Evolutionary conservation across 2,113 vertebrate genomes (phyloP), one percentile per base, ranked within the genome.

Genomic region (Apodemus sylvaticus): DNA sequence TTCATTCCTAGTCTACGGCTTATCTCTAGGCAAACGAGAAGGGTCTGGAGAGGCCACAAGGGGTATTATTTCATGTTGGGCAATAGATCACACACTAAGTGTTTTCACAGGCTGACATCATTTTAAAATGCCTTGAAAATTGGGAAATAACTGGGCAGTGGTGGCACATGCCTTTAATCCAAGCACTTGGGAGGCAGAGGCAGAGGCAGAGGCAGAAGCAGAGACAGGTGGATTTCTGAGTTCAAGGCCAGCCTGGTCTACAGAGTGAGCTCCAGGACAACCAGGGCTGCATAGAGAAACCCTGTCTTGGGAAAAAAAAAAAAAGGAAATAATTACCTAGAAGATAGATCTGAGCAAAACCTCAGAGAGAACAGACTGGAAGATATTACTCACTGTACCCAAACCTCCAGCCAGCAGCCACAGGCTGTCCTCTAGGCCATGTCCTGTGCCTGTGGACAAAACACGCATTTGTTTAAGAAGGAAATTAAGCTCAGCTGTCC

Each of bases 31-130:
- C 24, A 86, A 68, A 16, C 3, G 24, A 78, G 74, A 34, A 3
- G 7, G 0, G 0, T 19, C 17, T 9, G 22, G 14, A 13, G 34
- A 5, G 5, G 20, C 45, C 26, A 51, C 20, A 12, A 1, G 31
- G 12, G 26, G 22, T 3, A 3, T n/a, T 5, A 53, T 17, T 51
- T 93, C 87, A 48, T 34, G 45, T 36, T 39, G 2, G 3, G 39
- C 62, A 26, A 16, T 1, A 6, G 17, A 17, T 51, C 20, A 5
- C 12, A n/a, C 3, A n/a, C n/a, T 26, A 73, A 24, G 62, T 64
- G 19, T n/a, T 36, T 36, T 66, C 73, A 88, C 22, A 5, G 55
- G 45, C 34, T 24, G 62, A 45, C 36, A 48, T 64, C 29, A 58
- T 81, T 68, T 66, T n/a, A 51, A 87, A 94, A 77, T 36, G 53